Conservation (phyloP, 2,113 vertebrate genomes). For the Bombycilla garrulus region DNA sequence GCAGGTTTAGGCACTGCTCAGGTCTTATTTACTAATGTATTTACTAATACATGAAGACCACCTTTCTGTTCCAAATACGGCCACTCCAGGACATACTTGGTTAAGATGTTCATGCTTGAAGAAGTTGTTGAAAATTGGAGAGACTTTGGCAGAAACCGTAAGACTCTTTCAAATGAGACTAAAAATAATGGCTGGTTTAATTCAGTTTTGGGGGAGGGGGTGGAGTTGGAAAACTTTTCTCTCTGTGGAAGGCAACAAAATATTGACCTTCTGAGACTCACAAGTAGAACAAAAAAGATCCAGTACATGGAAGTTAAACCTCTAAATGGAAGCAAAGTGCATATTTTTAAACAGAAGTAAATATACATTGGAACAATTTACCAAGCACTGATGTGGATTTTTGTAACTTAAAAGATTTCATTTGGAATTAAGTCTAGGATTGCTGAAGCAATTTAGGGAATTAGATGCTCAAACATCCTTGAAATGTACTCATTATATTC, state of each 20-base stretch:
- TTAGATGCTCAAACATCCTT: constrained; percentile 40
- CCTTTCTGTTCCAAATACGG: neutral
- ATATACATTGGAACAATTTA: neutral
- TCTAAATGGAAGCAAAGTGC: neutral
- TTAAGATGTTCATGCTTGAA: neutral
- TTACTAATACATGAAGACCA: neutral
- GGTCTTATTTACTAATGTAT: neutral
- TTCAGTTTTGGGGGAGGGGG: rapidly evolving
- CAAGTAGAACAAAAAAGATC: neutral
- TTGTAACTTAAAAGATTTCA: constrained; percentile 5
- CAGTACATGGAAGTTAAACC: neutral
- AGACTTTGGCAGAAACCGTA: neutral
- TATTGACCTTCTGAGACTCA: neutral
- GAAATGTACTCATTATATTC: constrained; percentile 36
- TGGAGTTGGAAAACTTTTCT: neutral
- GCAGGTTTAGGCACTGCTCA: neutral
- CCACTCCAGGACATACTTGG: neutral
- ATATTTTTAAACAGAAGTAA: neutral
- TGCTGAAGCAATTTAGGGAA: constrained; percentile 30
- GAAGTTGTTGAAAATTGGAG: neutral
- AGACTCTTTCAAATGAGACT: neutral
- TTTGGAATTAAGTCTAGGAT: neutral
- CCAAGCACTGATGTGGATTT: neutral
- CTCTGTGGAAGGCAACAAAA: neutral
- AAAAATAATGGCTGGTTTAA: neutral